Base-by-base conservation (phyloP, 2,888 invertebrate species). In the Xestia sexstrigata region DNA sequence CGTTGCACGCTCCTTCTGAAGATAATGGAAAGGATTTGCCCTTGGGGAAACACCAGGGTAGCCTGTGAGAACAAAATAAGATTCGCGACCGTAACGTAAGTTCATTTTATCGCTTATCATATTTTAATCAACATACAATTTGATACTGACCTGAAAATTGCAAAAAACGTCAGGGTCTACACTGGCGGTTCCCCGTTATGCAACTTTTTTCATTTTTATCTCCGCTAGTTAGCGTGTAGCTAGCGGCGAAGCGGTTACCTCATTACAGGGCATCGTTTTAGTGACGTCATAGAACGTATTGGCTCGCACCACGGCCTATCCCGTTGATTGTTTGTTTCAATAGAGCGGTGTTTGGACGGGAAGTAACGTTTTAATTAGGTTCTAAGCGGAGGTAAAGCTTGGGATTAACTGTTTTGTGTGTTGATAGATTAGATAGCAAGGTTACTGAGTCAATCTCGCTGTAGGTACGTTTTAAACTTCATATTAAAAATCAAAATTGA, bases 281-380 rank as follows among this genome's bases (percentile, higher is more conserved):
- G 42, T n/a, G 45, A n/a, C 70, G 70, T 70, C n/a, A 74, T n/a
- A 9, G 55, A 15, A 42, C 65, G 58, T 69, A 66, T 60, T 78
- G 58, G 58, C 52, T 65, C 49, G 5, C 35, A 39, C 26, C 17
- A 35, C 62, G 30, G 47, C 23, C 58, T 70, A 49, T 60, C 52
- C 2, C 30, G n/a, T 70, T 83, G 70, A 76, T 73, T 60, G 47
- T 45, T 72, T 72, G 52, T 73, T 23, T 76, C 55, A 74, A 72
- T 69, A 69, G 60, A 15, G 15, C 23, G 39, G 20, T 65, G 60
- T 79, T 72, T 70, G 60, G 30, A n/a, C 8, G 58, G 42, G n/a
- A 55, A 82, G 67, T 63, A 15, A 76, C 15, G 45, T 70, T 79
- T 75, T 71, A 82, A 70, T 82, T 79, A 39, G 52, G 23, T 72